phyloP scores from a whole-genome alignment of 2,888 invertebrate species.

The Alitta virens region DNA sequence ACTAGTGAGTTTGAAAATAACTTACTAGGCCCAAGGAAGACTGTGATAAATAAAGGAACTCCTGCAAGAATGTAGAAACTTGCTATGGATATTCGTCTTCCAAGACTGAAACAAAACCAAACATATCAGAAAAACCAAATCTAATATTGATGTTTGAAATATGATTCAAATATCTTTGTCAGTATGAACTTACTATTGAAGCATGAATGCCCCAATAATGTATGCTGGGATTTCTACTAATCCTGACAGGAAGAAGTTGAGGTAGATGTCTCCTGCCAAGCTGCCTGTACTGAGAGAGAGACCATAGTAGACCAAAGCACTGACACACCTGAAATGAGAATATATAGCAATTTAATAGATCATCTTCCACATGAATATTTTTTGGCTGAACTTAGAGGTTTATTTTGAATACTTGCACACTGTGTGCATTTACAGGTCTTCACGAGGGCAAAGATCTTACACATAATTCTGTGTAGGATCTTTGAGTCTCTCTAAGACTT shows the following conservation, averaged over 20 bases:
- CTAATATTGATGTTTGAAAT: too few relatives aligned
- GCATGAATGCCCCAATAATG: conserved; percentile 4
- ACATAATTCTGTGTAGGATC: too few relatives aligned
- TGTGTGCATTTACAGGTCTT: too few relatives aligned
- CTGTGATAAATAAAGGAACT: conserved; percentile 7
- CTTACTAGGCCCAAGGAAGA: neutral
- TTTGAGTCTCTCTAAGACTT: too few relatives aligned
- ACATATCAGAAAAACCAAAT: too few relatives aligned
- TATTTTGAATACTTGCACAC: too few relatives aligned
- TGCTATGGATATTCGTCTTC: conserved; percentile 6
- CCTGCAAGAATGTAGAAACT: conserved; percentile 11
- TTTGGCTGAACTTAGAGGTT: too few relatives aligned
- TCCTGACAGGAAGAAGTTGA: conserved; percentile 22
- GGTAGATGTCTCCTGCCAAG: conserved; percentile 20
- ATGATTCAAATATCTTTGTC: neutral
- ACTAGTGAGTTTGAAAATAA: too few relatives aligned
- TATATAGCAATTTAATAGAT: too few relatives aligned
- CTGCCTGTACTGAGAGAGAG: conserved; percentile 18
- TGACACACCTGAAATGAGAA: conserved; percentile 8
- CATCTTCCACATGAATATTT: too few relatives aligned
- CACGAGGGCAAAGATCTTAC: too few relatives aligned
- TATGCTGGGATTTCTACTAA: conserved; percentile 23
- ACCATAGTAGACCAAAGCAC: conserved; percentile 19
- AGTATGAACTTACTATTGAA: conserved; percentile 9
- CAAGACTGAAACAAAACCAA: conserved; percentile 8